phyloP scores from a whole-genome alignment of 2,113 vertebrate genomes.

The Coreoperca whiteheadi region DNA sequence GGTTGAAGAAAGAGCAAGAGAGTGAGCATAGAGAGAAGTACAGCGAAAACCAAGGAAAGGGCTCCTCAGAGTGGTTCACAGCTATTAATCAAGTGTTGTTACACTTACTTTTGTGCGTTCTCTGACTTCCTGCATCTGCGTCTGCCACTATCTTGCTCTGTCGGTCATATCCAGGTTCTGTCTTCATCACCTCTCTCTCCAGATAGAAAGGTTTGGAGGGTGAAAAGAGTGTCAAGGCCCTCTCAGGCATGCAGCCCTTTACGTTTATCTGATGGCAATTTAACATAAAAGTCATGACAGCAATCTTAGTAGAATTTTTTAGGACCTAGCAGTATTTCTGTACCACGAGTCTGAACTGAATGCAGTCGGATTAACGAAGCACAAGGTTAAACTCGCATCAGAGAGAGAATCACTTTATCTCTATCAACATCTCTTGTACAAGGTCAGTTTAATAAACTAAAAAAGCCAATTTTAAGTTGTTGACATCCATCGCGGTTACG shows the following conservation, averaged over 20 bases:
- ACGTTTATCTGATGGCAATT: background rate
- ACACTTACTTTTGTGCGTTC: background rate
- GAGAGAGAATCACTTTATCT: too few relatives aligned
- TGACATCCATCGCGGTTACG: too few relatives aligned
- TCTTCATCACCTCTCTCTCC: background rate
- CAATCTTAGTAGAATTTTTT: background rate
- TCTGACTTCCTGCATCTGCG: slow-evolving; percentile 8
- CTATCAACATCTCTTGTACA: too few relatives aligned
- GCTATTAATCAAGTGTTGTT: slow-evolving; percentile 35
- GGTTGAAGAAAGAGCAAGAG: background rate
- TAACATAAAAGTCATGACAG: background rate
- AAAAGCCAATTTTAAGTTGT: too few relatives aligned
- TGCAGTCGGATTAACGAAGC: background rate
- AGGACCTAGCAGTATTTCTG: background rate
- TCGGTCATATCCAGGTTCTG: slow-evolving; percentile 13
- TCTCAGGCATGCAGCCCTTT: background rate
- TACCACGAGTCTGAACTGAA: background rate
- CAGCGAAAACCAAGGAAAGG: background rate
- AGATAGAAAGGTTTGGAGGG: background rate
- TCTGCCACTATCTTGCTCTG: slow-evolving; percentile 15
- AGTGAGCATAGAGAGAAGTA: background rate
- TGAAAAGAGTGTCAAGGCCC: background rate
- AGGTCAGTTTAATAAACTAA: too few relatives aligned
- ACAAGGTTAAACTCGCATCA: background rate
- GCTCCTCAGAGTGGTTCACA: slow-evolving; percentile 22